phyloP scores from a whole-genome alignment of 2,888 invertebrate genomes.

The Calephelis perditalis region DNA sequence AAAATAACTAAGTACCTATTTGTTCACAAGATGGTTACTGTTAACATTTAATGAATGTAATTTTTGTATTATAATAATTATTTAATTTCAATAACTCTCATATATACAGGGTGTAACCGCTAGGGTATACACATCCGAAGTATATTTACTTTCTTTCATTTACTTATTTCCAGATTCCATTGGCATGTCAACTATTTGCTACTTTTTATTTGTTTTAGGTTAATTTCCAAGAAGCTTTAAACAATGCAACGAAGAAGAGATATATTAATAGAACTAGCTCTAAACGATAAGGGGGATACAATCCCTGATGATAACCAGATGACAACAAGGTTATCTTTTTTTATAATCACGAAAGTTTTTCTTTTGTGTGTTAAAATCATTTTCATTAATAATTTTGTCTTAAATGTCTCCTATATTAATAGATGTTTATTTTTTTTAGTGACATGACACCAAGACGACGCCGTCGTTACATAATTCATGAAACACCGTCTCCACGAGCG shows the following conservation, averaged over 20 bases:
- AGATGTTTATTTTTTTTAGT: not conserved
- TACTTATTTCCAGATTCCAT: too few relatives aligned
- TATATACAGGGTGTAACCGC: too few relatives aligned
- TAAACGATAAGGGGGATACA: not conserved
- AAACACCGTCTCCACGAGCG: conserved; percentile 12
- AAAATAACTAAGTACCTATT: too few relatives aligned
- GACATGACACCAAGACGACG: not conserved
- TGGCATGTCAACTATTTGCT: too few relatives aligned
- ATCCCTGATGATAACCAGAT: conserved; percentile 3
- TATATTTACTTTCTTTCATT: too few relatives aligned
- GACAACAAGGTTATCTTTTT: not conserved
- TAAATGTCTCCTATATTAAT: conserved; percentile 5
- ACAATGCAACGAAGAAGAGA: conserved; percentile 12
- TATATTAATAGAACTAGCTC: conserved; percentile 8
- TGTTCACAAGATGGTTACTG: too few relatives aligned
- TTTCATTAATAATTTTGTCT: not conserved
- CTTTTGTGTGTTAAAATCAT: not conserved
- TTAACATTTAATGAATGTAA: too few relatives aligned
- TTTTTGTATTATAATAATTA: too few relatives aligned
- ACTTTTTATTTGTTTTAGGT: too few relatives aligned
- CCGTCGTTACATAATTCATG: not conserved
- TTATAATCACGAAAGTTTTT: conserved; percentile 6
- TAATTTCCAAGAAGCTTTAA: conserved; percentile 1
- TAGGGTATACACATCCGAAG: too few relatives aligned
- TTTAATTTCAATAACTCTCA: too few relatives aligned